Conservation (phyloP, 2,888 invertebrate species). For the Sinopyrophorus schimmeli region DNA sequence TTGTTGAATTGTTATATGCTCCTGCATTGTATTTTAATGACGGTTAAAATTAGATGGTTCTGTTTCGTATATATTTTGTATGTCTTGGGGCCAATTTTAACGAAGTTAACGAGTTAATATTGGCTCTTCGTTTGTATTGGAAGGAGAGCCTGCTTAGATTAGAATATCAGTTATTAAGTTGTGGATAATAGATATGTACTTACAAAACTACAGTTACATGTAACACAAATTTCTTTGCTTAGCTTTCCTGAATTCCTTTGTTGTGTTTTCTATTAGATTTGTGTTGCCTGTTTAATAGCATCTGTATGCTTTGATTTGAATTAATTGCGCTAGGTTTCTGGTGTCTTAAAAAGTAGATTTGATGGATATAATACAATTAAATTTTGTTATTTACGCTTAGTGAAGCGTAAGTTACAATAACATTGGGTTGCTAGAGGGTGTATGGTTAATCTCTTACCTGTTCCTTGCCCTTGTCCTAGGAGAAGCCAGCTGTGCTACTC, state of each 20-base stretch:
- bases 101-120: too few species aligned
- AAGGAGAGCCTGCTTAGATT: too few species aligned
- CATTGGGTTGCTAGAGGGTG: constrained; percentile 43
- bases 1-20: too few species aligned
- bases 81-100: too few species aligned
- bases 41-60: too few species aligned
- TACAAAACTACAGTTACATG: too few species aligned
- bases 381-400: constrained; percentile 34
- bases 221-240: constrained; percentile 47
- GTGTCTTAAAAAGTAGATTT: constrained; percentile 33
- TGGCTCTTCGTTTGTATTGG: too few species aligned
- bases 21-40: too few species aligned
- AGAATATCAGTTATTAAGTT: too few species aligned
- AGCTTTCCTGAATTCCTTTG: constrained; percentile 41
- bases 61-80: too few species aligned
- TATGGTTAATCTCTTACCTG: constrained; percentile 59
- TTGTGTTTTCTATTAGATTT: constrained; percentile 41
- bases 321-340: constrained; percentile 38
- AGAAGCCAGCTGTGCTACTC: constrained; percentile 79
- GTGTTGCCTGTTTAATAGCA: constrained; percentile 51
- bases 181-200: too few species aligned
- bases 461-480: constrained; percentile 56
- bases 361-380: constrained; percentile 36
- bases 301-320: constrained; percentile 30
- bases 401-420: constrained; percentile 26